phyloP scores from a whole-genome alignment of 2,797 vertebrate species.

The Diplodus sargus region DNA sequence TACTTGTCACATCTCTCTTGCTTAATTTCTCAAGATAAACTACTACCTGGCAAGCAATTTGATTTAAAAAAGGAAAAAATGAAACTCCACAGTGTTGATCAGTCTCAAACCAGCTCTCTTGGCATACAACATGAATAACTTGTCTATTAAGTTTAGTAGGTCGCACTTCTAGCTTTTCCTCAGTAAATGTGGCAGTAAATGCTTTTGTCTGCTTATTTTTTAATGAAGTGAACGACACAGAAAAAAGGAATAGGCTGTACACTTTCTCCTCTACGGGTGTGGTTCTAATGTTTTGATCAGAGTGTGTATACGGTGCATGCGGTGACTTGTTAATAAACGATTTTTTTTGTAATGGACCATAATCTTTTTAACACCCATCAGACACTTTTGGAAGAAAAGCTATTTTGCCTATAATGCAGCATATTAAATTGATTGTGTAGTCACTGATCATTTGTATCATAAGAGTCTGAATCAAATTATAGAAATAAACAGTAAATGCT shows the following conservation, averaged over 20 bases:
- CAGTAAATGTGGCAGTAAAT: slow-evolving; percentile 5
- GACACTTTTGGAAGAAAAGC: neutral
- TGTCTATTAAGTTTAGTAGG: slow-evolving; percentile 12
- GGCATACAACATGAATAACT: neutral
- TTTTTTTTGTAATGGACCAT: neutral
- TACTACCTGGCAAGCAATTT: neutral
- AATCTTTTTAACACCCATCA: neutral
- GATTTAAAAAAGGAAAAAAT: neutral
- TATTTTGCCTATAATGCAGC: neutral
- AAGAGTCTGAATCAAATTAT: neutral
- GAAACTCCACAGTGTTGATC: neutral
- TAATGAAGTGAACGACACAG: neutral
- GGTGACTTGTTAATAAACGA: neutral
- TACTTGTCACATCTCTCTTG: neutral
- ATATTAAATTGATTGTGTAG: neutral
- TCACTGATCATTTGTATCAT: neutral
- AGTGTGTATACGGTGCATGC: neutral
- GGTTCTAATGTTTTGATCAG: neutral
- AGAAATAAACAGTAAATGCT: neutral
- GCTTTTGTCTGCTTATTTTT: neutral
- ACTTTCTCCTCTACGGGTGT: neutral
- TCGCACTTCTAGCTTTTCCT: neutral
- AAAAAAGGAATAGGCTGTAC: neutral
- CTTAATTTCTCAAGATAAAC: neutral
- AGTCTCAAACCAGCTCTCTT: slow-evolving; percentile 2